A percentile compares a stretch with the other conserved stretches of the same genome.
Evolutionary conservation across 2,113 vertebrate genomes (phyloP).

Genomic region (Lasiurus cinereus): DNA sequence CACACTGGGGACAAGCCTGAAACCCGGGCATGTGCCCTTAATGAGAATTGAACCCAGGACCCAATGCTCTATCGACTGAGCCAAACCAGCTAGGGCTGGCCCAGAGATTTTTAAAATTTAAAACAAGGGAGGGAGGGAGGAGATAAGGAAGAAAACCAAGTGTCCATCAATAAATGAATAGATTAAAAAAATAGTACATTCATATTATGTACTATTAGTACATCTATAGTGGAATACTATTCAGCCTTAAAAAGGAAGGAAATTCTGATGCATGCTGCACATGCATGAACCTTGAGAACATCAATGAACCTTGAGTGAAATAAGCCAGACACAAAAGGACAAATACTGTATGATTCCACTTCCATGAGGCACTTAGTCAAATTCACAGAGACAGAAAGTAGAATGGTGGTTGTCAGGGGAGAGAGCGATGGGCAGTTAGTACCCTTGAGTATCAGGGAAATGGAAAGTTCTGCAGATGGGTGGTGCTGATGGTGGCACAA

Average conservation of each 20-base stretch:
- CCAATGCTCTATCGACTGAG: too few species aligned
- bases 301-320: neutral
- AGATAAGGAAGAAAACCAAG: neutral
- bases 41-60: too few species aligned
- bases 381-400: neutral
- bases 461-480: neutral
- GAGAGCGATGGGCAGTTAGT: rapidly evolving
- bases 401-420: neutral
- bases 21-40: too few species aligned
- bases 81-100: neutral
- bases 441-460: neutral
- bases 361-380: neutral
- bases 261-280: neutral
- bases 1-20: too few species aligned
- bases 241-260: conserved; percentile 1
- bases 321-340: neutral
- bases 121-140: neutral
- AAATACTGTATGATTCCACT: neutral
- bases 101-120: neutral
- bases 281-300: neutral
- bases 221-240: neutral
- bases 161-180: neutral
- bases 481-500: too few species aligned
- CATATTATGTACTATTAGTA: neutral
- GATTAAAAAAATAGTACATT: neutral